Conservation (phyloP, 2,797 vertebrate genomes). For the Ceyx erithaca region DNA sequence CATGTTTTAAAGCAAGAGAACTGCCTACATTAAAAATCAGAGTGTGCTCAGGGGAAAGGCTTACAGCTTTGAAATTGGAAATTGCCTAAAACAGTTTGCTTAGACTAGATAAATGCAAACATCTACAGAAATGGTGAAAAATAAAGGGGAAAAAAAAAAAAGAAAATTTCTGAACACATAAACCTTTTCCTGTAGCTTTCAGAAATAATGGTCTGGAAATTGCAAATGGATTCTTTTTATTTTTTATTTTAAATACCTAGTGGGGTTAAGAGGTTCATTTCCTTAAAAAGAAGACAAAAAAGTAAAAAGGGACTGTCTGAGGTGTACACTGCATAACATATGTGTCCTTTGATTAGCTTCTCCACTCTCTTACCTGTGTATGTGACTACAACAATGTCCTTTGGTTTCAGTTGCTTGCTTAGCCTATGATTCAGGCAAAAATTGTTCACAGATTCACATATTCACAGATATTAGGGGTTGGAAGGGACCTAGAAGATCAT, state of each 20-base stretch:
- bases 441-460: no score
- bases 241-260: neutral
- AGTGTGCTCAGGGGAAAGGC: neutral
- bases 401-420: neutral
- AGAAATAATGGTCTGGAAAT: neutral
- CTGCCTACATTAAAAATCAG: neutral
- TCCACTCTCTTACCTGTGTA: fast-evolving
- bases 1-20: neutral
- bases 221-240: neutral
- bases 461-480: no score
- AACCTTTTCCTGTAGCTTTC: neutral
- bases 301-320: neutral
- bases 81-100: neutral
- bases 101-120: neutral
- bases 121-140: neutral
- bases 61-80: neutral
- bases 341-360: neutral
- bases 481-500: no score
- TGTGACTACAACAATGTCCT: neutral
- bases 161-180: neutral
- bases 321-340: neutral
- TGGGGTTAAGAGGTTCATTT: neutral
- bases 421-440: neutral
- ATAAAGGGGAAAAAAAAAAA: neutral
- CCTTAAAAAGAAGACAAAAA: neutral